phyloP scores from a whole-genome alignment of 2,888 invertebrate genomes.

The Tanypteryx hageni region DNA sequence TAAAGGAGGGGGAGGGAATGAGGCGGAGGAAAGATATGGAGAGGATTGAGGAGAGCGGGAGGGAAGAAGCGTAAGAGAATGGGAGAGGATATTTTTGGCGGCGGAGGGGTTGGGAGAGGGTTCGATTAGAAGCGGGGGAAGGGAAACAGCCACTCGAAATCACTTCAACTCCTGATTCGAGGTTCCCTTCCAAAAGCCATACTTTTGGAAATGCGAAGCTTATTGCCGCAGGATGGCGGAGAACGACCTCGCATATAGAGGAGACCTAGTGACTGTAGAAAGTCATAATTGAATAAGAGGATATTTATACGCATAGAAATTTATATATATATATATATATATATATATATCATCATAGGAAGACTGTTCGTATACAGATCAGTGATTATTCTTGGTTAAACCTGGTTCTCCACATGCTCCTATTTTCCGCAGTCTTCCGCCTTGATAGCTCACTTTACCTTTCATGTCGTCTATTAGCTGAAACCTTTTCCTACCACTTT shows the following conservation, averaged over 20 bases:
- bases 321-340: no score
- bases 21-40: not conserved
- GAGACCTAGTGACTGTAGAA: not conserved
- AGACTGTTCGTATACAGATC: no score
- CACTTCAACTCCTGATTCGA: constrained; percentile 41
- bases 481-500: no score
- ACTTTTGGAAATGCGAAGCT: constrained; percentile 5
- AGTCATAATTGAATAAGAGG: not conserved
- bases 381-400: no score
- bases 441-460: no score
- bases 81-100: not conserved
- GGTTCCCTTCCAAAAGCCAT: not conserved
- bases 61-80: not conserved
- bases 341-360: no score
- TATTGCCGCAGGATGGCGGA: not conserved
- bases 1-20: not conserved
- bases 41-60: not conserved
- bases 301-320: no score
- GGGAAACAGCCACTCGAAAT: constrained; percentile 40
- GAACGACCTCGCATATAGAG: not conserved
- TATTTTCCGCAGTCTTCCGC: no score
- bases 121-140: not conserved
- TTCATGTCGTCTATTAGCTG: no score
- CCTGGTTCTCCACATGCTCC: no score
- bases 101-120: not conserved